Evolutionary conservation across 2,888 invertebrate species (phyloP), one percentile per base, ranked within the genome.

Genomic region (Meliscaeva auricollis): DNA sequence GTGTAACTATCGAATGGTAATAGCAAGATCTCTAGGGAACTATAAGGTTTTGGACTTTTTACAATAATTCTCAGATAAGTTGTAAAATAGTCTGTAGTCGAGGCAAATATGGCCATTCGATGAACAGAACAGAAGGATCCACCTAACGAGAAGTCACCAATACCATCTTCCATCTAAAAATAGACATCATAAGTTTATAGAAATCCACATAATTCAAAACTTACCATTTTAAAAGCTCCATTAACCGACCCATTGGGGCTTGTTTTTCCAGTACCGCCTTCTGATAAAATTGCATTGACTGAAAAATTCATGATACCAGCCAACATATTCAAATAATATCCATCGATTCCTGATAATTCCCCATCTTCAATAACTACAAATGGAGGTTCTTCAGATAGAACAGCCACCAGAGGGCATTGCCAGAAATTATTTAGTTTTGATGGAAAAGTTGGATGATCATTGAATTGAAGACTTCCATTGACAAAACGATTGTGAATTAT

Each of bases 201-300:
- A 3, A 7, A 30, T 30, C 8, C 13, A 0, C n/a, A n/a, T n/a
- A 26, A 5, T 15, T 54, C 15, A 17, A 5, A 3, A 22, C 35
- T 66, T 22, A 50, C 66, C 32, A 66, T n/a, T 30, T 66, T 66
- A 22, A 66, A 66, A 17, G 66, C 66, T 50, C 66, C 66, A 50
- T 48, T 66, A 0, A 50, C 35, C 20, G 5, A 9, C n/a, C 66
- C 50, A 0, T 50, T 13, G 0, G 32, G 32, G 1, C 50, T 50
- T 3, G 50, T 50, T 35, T 35, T 66, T 0, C 66, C 66, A 0
- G 66, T 35, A 3, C 66, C 48, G 2, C 35, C 66, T 35, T 66
- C 66, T 1, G 60, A 60, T 9, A 66, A 13, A 35, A 66, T 35
- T 20, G n/a, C 30, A 5, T 46, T 32, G 7, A 50, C n/a, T 8